Base-by-base conservation (phyloP, 2,888 invertebrate genomes). In the Temnothorax unifasciatus region DNA sequence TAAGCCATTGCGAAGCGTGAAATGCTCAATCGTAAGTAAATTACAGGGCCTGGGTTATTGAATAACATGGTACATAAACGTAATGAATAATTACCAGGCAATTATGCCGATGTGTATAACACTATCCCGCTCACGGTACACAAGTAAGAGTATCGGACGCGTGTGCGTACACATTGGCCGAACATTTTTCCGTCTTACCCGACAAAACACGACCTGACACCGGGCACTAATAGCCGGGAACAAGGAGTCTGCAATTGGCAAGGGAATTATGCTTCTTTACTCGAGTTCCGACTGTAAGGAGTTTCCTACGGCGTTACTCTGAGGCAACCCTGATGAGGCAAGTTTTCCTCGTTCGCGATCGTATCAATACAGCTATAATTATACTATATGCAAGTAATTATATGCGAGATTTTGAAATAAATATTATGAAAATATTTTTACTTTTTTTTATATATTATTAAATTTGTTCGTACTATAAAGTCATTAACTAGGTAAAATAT, bases 21-120 rank as follows among this genome's bases (percentile, higher is more conserved):
- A 90, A 90, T 89, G 87, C 79, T 91, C 87, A 83, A 91, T 91
- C 86, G 85, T 86, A 87, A 90, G 88, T 86, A 87, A 90, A 91
- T 91, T 88, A 86, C 84, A 83, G 81, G 84, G 83, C 73, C 63
- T 79, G 86, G 47, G 76, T 88, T 90, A 91, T 89, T 85, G 87
- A 86, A 91, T 90, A 88, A 90, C 89, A 89, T 77, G 86, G 68
- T 90, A 77, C 90, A 87, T 89, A 90, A 90, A 89, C 86, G 86
- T 85, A 88, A 92, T 87, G 91, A 89, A 90, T 90, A 91, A 91
- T 92, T 87, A 89, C 66, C 83, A 21, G 66, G 71, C 54, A 88
- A 91, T 89, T 91, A 91, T 85, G 66, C 86, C 63, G 82, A 50
- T 81, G 63, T 82, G 44, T 50, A 73, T 79, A 73, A 66, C 50